Evolutionary conservation across 2,797 vertebrate species (phyloP).

Genomic region (Emys orbicularis): DNA sequence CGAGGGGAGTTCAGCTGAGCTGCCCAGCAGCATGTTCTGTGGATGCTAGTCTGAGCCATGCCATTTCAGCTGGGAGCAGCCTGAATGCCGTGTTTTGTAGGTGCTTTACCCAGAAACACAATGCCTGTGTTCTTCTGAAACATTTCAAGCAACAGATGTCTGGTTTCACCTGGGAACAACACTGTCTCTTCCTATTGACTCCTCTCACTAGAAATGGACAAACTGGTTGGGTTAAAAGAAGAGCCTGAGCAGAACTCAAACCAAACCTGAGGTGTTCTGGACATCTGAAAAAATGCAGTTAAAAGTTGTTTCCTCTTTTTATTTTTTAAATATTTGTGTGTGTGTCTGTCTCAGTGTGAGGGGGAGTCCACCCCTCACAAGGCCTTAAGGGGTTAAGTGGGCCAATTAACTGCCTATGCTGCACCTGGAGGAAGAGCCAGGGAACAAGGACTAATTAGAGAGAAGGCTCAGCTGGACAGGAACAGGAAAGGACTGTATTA

Average conservation of each 20-base stretch:
- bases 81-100: not conserved
- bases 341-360: not conserved
- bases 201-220: fast-evolving
- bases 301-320: not conserved
- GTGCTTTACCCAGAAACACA: not conserved
- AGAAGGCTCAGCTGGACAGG: not conserved
- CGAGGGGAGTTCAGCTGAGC: not conserved
- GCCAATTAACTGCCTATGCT: not conserved
- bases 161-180: not conserved
- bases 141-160: not conserved
- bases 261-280: not conserved
- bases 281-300: not conserved
- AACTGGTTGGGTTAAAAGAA: not conserved
- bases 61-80: not conserved
- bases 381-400: not conserved
- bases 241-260: not conserved
- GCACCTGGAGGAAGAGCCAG: not conserved
- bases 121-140: not conserved
- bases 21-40: not conserved
- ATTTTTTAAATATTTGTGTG: not conserved
- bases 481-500: no score
- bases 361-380: not conserved
- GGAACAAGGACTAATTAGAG: not conserved
- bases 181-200: not conserved
- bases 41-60: not conserved